These are phyloP conservation scores for Phodopus roborovskii DNA, from an alignment of 2,113 vertebrate genomes.

Conservation along the genomic window DNA sequence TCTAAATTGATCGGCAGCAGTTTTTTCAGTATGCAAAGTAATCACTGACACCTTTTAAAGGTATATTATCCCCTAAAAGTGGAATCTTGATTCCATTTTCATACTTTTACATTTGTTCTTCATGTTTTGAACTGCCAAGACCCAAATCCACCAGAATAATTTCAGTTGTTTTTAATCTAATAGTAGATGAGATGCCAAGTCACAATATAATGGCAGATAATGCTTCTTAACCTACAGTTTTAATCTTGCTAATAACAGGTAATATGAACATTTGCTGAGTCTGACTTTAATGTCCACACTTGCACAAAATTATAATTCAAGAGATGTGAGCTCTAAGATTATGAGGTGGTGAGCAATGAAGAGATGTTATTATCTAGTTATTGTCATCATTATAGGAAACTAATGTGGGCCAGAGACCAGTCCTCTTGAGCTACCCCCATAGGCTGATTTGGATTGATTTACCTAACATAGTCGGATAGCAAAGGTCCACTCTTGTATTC, in stretches of 20 bases:
- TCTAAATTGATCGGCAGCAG: slow-evolving; percentile 85
- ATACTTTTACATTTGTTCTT: slow-evolving; percentile 89
- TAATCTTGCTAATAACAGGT: slow-evolving; percentile 77
- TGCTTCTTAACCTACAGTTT: slow-evolving; percentile 79
- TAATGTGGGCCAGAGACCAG: slow-evolving; percentile 24
- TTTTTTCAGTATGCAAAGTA: slow-evolving; percentile 85
- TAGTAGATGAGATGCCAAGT: slow-evolving; percentile 84
- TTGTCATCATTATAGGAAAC: slow-evolving; percentile 32
- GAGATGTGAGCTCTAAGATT: slow-evolving; percentile 27
- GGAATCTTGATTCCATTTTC: slow-evolving; percentile 88
- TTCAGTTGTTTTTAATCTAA: slow-evolving; percentile 84
- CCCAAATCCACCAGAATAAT: slow-evolving; percentile 88
- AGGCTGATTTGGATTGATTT: neutral
- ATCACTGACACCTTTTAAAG: slow-evolving; percentile 85
- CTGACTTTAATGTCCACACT: slow-evolving; percentile 69
- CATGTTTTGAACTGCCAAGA: slow-evolving; percentile 90
- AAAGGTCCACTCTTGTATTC: neutral
- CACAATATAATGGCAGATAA: slow-evolving; percentile 79
- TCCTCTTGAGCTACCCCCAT: neutral
- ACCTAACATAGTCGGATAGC: neutral
- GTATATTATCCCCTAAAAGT: slow-evolving; percentile 88
- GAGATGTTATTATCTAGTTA: neutral
- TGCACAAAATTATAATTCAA: slow-evolving; percentile 54
- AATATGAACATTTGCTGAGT: slow-evolving; percentile 73
- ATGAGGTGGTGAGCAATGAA: slow-evolving; percentile 40